A percentile compares a stretch with the other conserved stretches of the same genome.
Conservation (phyloP, 1,140 invertebrate species). For the Drosophila guanche region DNA sequence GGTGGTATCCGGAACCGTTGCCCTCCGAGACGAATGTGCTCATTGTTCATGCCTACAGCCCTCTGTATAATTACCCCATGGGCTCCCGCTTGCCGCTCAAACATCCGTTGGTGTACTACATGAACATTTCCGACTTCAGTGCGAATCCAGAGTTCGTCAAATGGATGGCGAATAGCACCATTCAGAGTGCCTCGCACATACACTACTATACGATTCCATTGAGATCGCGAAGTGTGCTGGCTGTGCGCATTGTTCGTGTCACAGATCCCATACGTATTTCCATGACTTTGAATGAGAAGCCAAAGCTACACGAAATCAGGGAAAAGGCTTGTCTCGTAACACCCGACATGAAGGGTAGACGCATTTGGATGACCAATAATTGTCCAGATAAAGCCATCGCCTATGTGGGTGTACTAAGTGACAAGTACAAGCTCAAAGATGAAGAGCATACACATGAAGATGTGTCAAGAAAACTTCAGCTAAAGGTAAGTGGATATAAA, state of each 20-base stretch:
- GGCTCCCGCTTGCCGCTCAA: neutral
- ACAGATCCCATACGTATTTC: constrained; percentile 8
- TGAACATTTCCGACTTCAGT: constrained; percentile 18
- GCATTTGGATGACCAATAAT: constrained; percentile 29
- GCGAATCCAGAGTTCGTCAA: neutral
- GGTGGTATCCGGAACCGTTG: constrained; percentile 37
- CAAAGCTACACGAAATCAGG: neutral
- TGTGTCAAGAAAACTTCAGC: neutral
- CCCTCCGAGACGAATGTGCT: constrained; percentile 21
- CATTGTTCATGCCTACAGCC: constrained; percentile 17
- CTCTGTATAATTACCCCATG: neutral
- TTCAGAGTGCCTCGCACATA: neutral
- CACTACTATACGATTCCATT: constrained; percentile 24
- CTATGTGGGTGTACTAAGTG: constrained; percentile 15
- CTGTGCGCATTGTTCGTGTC: constrained; percentile 20
- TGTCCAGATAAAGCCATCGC: constrained; percentile 3
- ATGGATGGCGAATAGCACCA: constrained; percentile 24
- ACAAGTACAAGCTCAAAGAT: neutral
- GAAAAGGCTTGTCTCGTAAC: neutral
- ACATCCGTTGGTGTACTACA: constrained; percentile 6
- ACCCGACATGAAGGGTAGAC: constrained; percentile 18
- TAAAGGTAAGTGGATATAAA: neutral
- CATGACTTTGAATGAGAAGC: constrained; percentile 17
- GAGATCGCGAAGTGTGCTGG: constrained; percentile 2
- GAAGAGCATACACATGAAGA: neutral